phyloP scores from a whole-genome alignment of 2,113 vertebrate species.

The Salminus brasiliensis region DNA sequence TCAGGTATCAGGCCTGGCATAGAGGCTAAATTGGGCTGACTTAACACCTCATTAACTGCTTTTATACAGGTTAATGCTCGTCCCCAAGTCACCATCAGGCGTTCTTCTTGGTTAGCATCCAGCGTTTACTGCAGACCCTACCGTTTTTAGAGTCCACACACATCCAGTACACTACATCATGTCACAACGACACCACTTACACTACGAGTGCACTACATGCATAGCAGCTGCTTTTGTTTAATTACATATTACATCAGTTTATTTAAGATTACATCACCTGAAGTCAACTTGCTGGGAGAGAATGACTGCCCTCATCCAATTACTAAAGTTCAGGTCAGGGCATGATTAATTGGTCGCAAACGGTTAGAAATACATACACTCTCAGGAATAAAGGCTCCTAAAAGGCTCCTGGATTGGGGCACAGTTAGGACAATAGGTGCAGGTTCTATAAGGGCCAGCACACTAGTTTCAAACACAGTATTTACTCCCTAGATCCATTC shows the following conservation, averaged over 20 bases:
- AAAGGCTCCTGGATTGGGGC: no score
- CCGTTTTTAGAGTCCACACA: not conserved
- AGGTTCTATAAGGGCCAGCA: no score
- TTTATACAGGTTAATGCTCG: conserved; percentile 72
- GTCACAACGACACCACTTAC: no score
- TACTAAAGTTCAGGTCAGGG: not conserved
- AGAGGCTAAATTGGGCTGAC: conserved; percentile 71
- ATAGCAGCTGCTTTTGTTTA: no score
- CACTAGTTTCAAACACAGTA: no score
- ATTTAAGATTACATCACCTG: no score
- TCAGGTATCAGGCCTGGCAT: conserved; percentile 64
- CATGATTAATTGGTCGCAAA: not conserved
- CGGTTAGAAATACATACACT: no score
- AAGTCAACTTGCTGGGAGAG: no score
- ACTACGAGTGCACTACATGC: not conserved
- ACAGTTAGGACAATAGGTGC: no score
- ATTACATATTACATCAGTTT: no score
- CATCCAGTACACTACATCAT: not conserved
- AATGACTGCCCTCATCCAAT: not conserved
- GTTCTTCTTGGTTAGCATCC: conserved; percentile 20
- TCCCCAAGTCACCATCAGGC: conserved; percentile 63
- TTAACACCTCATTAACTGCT: conserved; percentile 76
- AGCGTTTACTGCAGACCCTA: conserved; percentile 29
- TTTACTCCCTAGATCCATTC: no score
- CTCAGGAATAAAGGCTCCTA: no score